Percentiles rank a stretch among this genome's conserved stretches.
phyloP scores from a whole-genome alignment of 1,140 invertebrate species.

The Conus betulinus region DNA sequence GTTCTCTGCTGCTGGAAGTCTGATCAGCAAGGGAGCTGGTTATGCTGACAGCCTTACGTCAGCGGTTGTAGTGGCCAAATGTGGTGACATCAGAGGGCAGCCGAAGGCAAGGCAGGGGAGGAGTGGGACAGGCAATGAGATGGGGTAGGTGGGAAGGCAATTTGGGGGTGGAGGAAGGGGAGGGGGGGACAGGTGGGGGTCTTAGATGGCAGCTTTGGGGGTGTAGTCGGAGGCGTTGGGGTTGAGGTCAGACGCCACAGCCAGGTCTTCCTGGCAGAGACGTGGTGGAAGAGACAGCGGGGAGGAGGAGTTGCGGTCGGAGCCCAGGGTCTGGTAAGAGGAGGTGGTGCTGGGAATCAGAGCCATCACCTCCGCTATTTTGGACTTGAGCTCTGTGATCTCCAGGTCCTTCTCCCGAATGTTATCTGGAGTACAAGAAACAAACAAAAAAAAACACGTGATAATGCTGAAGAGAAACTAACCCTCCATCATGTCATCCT shows the following conservation, averaged over 20 bases:
- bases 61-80: too few relatives aligned
- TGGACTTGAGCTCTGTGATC: slow-evolving; percentile 91
- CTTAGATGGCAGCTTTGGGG: slow-evolving; percentile 76
- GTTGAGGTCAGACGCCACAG: slow-evolving; percentile 84
- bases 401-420: slow-evolving; percentile 91
- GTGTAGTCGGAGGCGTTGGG: slow-evolving; percentile 95
- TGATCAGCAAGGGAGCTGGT: too few relatives aligned
- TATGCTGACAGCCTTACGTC: too few relatives aligned
- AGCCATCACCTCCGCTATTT: slow-evolving; percentile 90
- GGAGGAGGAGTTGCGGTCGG: slow-evolving; percentile 60
- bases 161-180: not conserved
- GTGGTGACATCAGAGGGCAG: too few relatives aligned
- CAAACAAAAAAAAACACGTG: not conserved
- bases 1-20: too few relatives aligned
- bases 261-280: slow-evolving; percentile 67
- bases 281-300: slow-evolving; percentile 75
- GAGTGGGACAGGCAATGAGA: not conserved
- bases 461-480: too few relatives aligned
- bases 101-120: not conserved
- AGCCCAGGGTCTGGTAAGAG: slow-evolving; percentile 54
- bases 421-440: slow-evolving; percentile 78
- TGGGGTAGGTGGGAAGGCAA: not conserved
- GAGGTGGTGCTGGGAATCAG: slow-evolving; percentile 83
- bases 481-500: too few relatives aligned
- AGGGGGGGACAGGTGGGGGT: not conserved